A percentile compares a stretch with the other conserved stretches of the same genome.
Evolutionary conservation across 1,140 invertebrate species (phyloP).

Genomic region (Portunus trituberculatus): DNA sequence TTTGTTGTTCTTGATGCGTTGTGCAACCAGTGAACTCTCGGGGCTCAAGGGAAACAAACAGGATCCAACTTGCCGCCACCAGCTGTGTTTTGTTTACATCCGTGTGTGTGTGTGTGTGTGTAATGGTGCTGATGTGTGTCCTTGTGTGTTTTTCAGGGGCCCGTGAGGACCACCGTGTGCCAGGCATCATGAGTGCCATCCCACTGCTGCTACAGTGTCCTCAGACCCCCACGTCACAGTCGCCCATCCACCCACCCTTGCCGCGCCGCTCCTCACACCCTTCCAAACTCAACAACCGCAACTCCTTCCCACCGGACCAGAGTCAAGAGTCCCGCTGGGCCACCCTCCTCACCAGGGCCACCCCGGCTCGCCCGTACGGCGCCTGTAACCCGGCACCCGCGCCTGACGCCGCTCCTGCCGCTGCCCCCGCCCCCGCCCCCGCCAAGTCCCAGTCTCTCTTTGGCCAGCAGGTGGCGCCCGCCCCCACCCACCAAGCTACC

Average conservation of each 20-base stretch:
- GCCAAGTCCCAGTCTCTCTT: not conserved
- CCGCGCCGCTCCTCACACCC: slow-evolving; percentile 52
- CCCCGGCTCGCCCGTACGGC: slow-evolving; percentile 59
- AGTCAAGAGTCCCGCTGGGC: slow-evolving; percentile 67
- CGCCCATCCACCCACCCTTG: slow-evolving; percentile 54
- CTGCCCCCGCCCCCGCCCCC: not conserved
- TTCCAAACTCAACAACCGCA: slow-evolving; percentile 63
- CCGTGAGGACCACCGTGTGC: slow-evolving; percentile 31
- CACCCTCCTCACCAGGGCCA: slow-evolving; percentile 56
- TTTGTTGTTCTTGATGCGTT: not conserved
- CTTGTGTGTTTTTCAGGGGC: slow-evolving; percentile 34
- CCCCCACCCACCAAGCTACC: not conserved
- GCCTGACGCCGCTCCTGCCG: not conserved
- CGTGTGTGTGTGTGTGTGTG: not conserved
- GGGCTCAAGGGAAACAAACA: not conserved
- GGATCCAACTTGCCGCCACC: not conserved
- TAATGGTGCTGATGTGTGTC: not conserved
- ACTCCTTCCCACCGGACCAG: slow-evolving; percentile 70
- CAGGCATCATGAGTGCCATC: slow-evolving; percentile 65
- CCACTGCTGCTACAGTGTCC: slow-evolving; percentile 67
- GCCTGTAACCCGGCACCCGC: slow-evolving; percentile 47
- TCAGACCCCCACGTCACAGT: slow-evolving; percentile 63
- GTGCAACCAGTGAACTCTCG: not conserved
- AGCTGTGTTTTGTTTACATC: not conserved
- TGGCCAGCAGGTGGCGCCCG: not conserved